Evolutionary conservation across 2,888 invertebrate genomes (phyloP).

Genomic region (Dasysyrphus tricinctus): DNA sequence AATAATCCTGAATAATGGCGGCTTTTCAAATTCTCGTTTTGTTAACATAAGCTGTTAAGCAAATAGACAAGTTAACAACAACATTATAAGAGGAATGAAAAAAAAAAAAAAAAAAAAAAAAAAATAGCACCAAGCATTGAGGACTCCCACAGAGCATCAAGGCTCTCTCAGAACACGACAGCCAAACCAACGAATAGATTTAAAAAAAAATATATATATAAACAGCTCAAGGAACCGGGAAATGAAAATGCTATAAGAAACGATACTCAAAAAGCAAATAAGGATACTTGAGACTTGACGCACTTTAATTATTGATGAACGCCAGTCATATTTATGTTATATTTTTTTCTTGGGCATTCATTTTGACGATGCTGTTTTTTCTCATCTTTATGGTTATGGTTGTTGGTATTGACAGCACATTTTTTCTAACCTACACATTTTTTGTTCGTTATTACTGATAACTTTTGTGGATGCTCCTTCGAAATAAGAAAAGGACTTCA

Average conservation of each 20-base stretch:
- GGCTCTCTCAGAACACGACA: not conserved
- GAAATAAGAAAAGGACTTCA: not conserved
- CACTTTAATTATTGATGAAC: constrained; percentile 74
- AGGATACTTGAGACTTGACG: constrained; percentile 69
- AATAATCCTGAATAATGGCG: constrained; percentile 75
- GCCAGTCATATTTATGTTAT: constrained; percentile 51
- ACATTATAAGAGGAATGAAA: constrained; percentile 51
- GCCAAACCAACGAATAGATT: not conserved
- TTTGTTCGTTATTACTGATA: not conserved
- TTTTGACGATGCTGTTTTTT: constrained; percentile 18
- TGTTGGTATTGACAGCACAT: constrained; percentile 13
- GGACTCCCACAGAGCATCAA: constrained; percentile 6
- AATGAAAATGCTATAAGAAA: constrained; percentile 62
- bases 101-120: constrained; percentile 23
- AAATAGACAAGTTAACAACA: constrained; percentile 75
- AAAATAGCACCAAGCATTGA: not conserved
- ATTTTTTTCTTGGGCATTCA: constrained; percentile 24
- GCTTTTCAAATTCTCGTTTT: constrained; percentile 75
- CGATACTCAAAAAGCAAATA: constrained; percentile 65
- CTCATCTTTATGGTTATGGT: not conserved
- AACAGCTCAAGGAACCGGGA: constrained; percentile 30
- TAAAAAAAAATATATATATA: not conserved
- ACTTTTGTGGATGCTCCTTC: not conserved
- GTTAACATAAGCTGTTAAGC: constrained; percentile 73
- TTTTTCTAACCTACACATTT: not conserved